Conservation (phyloP, 2,888 invertebrate species). For the Pristionchus entomophagus region DNA sequence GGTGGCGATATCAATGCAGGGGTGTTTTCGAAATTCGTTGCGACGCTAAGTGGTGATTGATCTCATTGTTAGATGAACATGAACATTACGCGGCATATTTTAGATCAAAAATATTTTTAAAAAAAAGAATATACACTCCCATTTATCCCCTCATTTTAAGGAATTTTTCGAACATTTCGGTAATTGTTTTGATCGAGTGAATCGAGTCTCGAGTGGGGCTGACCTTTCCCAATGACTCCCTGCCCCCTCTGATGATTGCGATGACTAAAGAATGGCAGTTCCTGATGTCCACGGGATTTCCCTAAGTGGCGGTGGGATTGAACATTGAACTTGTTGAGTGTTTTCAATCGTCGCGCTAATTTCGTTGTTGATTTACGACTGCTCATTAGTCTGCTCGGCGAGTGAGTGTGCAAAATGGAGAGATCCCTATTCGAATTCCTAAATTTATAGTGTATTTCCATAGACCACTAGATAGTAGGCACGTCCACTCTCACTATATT, state of each 20-base stretch:
- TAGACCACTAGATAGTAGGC: too few species aligned
- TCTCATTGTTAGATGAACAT: not conserved
- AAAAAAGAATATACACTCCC: not conserved
- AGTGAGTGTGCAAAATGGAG: too few species aligned
- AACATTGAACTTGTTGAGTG: not conserved
- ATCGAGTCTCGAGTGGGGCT: not conserved
- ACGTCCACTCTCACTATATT: too few species aligned
- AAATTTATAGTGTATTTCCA: too few species aligned
- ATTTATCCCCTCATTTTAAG: too few species aligned
- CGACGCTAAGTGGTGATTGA: not conserved
- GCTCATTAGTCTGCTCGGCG: too few species aligned
- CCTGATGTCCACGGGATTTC: too few species aligned
- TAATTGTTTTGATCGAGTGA: not conserved
- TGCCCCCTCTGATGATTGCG: too few species aligned
- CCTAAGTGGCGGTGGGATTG: not conserved
- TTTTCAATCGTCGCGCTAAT: not conserved
- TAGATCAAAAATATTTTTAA: not conserved
- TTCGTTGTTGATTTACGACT: conserved; percentile 2
- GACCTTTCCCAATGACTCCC: not conserved
- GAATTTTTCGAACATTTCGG: not conserved
- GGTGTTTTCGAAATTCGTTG: not conserved
- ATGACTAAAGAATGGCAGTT: too few species aligned
- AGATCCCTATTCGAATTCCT: too few species aligned
- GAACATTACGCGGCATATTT: not conserved
- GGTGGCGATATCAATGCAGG: not conserved